Evolutionary conservation across 2,113 vertebrate species (phyloP).

Genomic region (Dolichotis patagonum): DNA sequence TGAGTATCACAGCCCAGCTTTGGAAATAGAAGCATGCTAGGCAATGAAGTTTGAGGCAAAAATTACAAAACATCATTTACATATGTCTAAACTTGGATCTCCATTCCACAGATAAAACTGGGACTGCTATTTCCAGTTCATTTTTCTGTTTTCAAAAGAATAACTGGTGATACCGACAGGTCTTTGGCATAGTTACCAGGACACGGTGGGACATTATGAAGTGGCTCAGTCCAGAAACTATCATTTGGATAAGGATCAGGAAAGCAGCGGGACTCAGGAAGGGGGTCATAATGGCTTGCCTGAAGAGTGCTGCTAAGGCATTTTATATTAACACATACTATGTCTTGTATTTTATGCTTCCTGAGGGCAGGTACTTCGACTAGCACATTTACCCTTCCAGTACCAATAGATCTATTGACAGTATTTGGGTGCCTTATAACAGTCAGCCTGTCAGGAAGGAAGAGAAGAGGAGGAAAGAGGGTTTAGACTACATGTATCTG

Average conservation of each 20-base stretch:
- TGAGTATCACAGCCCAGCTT: not conserved
- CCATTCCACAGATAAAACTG: not conserved
- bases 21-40: not conserved
- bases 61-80: not conserved
- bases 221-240: not conserved
- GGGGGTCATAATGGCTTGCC: not conserved
- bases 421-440: not conserved
- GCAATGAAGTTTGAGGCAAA: not conserved
- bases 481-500: not conserved
- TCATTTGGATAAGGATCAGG: not conserved
- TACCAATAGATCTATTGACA: not conserved
- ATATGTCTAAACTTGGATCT: not conserved
- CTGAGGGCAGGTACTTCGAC: not conserved
- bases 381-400: not conserved
- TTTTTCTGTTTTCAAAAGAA: slow-evolving; percentile 24
- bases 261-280: not conserved
- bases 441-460: not conserved
- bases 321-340: not conserved
- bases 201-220: not conserved
- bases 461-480: not conserved
- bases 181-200: not conserved
- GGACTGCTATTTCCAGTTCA: not conserved
- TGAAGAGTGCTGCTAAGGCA: not conserved
- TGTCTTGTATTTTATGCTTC: not conserved
- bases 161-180: not conserved